Conservation (phyloP, 1,140 invertebrate species). For the Cryptotermes secundus region DNA sequence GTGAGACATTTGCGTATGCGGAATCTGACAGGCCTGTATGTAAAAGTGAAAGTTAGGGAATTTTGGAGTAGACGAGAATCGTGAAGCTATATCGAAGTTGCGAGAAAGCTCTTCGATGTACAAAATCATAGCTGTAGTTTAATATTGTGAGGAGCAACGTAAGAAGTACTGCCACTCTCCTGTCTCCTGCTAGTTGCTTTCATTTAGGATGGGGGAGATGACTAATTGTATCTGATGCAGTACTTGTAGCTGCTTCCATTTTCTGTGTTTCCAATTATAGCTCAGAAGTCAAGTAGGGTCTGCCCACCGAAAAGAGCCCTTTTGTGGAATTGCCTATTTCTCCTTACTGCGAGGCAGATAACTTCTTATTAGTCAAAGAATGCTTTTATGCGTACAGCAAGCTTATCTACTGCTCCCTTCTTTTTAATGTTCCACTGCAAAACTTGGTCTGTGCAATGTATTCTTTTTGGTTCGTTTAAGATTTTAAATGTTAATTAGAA, state of each 20-base stretch:
- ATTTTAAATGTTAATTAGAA: slow-evolving; percentile 2
- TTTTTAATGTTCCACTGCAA: background rate
- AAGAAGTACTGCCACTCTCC: background rate
- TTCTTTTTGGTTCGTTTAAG: background rate
- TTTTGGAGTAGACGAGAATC: too few relatives aligned
- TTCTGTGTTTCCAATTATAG: background rate
- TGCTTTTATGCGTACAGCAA: background rate
- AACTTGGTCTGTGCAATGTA: background rate
- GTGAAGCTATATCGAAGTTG: too few relatives aligned
- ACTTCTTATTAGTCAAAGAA: background rate
- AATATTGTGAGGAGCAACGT: too few relatives aligned
- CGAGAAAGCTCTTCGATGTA: too few relatives aligned
- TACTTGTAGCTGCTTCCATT: background rate
- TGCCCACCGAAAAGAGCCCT: background rate
- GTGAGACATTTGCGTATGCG: too few relatives aligned
- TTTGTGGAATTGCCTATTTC: background rate
- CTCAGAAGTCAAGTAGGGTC: background rate
- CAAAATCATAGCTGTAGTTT: too few relatives aligned
- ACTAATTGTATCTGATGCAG: background rate
- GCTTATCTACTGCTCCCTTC: background rate
- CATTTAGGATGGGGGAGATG: background rate
- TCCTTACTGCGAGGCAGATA: background rate
- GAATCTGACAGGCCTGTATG: too few relatives aligned
- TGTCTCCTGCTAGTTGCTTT: background rate
- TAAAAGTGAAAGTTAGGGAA: too few relatives aligned